Base-by-base conservation (phyloP, 2,113 vertebrate species). In the Litocranius walleri region DNA sequence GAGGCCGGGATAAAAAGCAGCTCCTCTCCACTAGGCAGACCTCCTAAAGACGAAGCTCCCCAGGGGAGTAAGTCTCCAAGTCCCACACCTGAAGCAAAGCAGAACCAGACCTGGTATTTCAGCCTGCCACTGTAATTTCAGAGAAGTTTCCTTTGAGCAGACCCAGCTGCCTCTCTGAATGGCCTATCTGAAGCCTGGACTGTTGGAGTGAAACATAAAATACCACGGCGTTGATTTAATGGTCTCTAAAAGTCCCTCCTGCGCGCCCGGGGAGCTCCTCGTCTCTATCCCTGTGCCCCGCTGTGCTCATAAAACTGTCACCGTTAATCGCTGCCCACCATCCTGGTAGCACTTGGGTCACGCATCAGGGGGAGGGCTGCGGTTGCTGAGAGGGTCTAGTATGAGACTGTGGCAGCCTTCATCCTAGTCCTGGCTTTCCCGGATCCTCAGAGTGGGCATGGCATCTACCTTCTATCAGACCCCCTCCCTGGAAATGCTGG, bases 281-380 rank as follows among this genome's bases (percentile, higher is more conserved):
- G 80, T 96, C 97, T 74, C 54, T 6, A 0, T 85, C 59, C 48
- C 43, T 50, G 2, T 40, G 91, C 67, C 77, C 92, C 48, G 40
- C 88, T 95, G 94, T 33, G 62, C 74, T 97, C 74, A 4, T 98
- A 98, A 98, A 98, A 40, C 98, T 98, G 98, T 86, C 97, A 94
- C 40, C 86, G 50, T 97, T 80, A 95, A 96, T 83, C 61, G 50
- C 45, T 86, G 94, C 93, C 92, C 52, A 29, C 62, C 80, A 90
- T 71, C 77, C 96, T 80, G 50, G 80, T 0, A 0, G 83, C 61
- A 52, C 93, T 0, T 0, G 45, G 91, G 94, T 97, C 95, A 45
- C 5, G 2, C 33, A 82, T 95, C 81, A 97, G 50, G 23, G 50
- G 54, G 71, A 97, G 36, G 17, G 19, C 50, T 77, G 94, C 23